phyloP scores from a whole-genome alignment of 2,797 vertebrate genomes.

The Harpagifer antarcticus region DNA sequence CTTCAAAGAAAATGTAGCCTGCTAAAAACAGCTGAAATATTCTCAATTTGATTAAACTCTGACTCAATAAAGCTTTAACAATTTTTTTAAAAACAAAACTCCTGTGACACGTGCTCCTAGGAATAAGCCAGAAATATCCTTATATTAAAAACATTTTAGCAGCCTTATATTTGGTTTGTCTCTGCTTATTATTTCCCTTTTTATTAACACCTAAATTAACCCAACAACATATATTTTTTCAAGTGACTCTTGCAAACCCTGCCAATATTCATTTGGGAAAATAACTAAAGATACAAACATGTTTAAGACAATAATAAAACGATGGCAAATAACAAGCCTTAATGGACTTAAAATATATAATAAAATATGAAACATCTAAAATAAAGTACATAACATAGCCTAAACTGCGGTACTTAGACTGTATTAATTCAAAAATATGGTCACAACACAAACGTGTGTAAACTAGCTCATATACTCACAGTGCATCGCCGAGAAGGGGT shows the following conservation, averaged over 20 bases:
- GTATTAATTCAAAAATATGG: background rate
- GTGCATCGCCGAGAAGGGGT: slow-evolving; percentile 98
- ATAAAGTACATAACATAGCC: too few relatives aligned
- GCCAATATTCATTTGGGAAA: background rate
- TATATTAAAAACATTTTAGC: background rate
- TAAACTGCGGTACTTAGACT: background rate
- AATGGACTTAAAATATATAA: too few relatives aligned
- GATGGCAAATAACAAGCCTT: background rate
- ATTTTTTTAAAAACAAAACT: slow-evolving; percentile 1
- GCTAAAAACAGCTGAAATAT: slow-evolving; percentile 9
- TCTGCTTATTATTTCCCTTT: background rate
- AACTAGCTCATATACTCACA: slow-evolving; percentile 92
- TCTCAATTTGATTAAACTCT: slow-evolving; percentile 2
- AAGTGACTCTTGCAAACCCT: background rate
- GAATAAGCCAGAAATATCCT: background rate
- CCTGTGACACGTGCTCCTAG: slow-evolving; percentile 8
- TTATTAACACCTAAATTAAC: background rate
- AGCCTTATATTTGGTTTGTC: background rate
- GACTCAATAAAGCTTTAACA: slow-evolving; percentile 21
- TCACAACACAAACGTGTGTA: slow-evolving; percentile 24
- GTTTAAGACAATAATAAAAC: background rate
- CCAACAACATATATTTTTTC: background rate
- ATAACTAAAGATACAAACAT: background rate
- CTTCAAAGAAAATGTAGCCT: slow-evolving; percentile 2
- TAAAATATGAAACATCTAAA: too few relatives aligned